These are phyloP conservation scores for Apodemia mormo DNA, from an alignment of 2,888 invertebrate species.

Conservation along the genomic window DNA sequence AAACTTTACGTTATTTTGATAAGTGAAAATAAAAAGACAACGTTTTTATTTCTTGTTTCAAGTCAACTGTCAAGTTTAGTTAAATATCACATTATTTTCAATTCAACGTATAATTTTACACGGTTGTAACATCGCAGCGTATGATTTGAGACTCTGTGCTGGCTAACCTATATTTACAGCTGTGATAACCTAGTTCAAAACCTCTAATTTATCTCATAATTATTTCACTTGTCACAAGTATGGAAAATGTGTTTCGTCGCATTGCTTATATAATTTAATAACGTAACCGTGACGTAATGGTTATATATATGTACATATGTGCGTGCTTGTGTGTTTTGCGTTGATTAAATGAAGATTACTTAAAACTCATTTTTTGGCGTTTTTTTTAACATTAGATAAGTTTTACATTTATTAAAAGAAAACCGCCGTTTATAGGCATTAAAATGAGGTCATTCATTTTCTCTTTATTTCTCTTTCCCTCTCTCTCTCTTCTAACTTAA, in stretches of 20 bases:
- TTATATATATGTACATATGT: no score
- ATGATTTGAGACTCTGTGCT: neutral
- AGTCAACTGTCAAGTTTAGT: neutral
- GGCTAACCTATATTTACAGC: neutral
- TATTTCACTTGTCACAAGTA: conserved; percentile 6
- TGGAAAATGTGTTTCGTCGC: neutral
- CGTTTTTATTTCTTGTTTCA: neutral
- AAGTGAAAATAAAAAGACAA: neutral
- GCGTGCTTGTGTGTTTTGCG: no score
- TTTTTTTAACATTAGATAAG: no score
- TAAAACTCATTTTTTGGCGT: no score
- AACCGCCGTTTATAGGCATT: no score
- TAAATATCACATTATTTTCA: neutral
- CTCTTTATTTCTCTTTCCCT: no score
- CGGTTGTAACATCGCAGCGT: neutral
- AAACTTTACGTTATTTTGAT: neutral
- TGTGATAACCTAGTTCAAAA: neutral
- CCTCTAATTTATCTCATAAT: neutral
- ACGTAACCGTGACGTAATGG: neutral
- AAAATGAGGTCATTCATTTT: no score
- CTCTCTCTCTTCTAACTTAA: no score
- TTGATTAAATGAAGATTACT: no score
- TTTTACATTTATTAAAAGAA: no score
- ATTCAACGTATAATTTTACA: neutral
- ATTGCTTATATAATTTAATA: neutral